Conservation (phyloP, 2,797 vertebrate genomes). For the Malurus leucopterus region DNA sequence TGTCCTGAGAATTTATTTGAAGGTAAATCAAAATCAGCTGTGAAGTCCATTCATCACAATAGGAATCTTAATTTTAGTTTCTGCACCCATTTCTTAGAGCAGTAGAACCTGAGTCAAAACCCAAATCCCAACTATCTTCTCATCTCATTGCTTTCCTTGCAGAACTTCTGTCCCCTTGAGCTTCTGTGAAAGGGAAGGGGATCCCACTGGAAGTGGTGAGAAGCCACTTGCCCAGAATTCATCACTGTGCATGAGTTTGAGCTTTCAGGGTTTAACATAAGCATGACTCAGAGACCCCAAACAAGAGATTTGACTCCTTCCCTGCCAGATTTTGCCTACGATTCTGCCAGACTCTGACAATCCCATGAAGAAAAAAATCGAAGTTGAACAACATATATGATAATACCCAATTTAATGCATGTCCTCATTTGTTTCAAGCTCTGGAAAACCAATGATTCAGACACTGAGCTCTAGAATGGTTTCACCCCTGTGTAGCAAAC, state of each 20-base stretch:
- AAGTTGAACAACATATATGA: not conserved
- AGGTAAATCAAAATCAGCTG: not conserved
- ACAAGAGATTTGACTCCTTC: not conserved
- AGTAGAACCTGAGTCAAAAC: not conserved
- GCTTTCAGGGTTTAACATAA: not conserved
- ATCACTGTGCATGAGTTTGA: accelerated
- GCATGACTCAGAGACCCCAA: accelerated
- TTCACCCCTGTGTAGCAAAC: not conserved
- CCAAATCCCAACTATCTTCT: not conserved
- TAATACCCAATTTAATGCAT: not conserved
- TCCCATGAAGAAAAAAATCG: accelerated
- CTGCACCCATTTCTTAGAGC: not conserved
- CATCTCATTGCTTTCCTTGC: not conserved
- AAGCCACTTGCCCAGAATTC: not conserved
- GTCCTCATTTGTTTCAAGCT: not conserved
- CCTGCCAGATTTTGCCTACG: not conserved
- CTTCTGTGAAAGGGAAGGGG: not conserved
- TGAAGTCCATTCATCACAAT: not conserved
- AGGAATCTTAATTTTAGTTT: not conserved
- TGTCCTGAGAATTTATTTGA: not conserved
- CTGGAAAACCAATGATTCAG: not conserved
- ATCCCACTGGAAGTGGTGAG: not conserved
- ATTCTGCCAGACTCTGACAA: not conserved
- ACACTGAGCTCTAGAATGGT: not conserved
- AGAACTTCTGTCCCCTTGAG: not conserved